Evolutionary conservation across 2,888 invertebrate genomes (phyloP).

Genomic region (Terebella lapidaria): DNA sequence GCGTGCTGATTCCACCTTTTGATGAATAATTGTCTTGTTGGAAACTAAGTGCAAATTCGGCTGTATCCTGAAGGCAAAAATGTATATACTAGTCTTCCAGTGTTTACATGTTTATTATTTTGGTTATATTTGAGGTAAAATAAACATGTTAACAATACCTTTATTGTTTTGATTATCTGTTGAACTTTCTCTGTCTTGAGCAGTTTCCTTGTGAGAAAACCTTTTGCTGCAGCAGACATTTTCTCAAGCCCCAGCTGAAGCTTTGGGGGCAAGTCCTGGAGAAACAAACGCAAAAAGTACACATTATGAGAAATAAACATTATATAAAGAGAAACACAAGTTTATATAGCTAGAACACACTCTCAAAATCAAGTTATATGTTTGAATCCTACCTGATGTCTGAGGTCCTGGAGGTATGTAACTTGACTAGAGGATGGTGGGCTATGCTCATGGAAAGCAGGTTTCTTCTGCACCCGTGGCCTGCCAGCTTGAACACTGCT

Average conservation of each 20-base stretch:
- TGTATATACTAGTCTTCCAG: background rate
- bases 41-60: constrained; percentile 71
- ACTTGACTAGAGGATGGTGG: too few species aligned
- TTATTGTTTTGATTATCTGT: constrained; percentile 70
- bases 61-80: constrained; percentile 60
- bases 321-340: too few species aligned
- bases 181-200: constrained; percentile 77
- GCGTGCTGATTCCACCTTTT: constrained; percentile 35
- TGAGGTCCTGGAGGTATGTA: too few species aligned
- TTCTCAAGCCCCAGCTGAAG: constrained; percentile 13
- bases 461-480: too few species aligned
- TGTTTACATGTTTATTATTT: background rate
- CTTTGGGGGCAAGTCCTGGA: constrained; percentile 8
- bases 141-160: constrained; percentile 32
- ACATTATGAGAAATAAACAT: too few species aligned
- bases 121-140: background rate
- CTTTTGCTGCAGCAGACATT: constrained; percentile 56
- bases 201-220: constrained; percentile 75
- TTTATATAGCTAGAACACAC: too few species aligned
- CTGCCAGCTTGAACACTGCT: too few species aligned
- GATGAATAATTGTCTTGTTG: constrained; percentile 59
- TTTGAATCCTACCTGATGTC: too few species aligned
- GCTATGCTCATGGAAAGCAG: too few species aligned
- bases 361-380: too few species aligned
- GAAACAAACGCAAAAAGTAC: background rate